Percentiles rank a stretch among this genome's conserved stretches.
Evolutionary conservation across 2,113 vertebrate species (phyloP).

Genomic region (Dromaius novaehollandiae): DNA sequence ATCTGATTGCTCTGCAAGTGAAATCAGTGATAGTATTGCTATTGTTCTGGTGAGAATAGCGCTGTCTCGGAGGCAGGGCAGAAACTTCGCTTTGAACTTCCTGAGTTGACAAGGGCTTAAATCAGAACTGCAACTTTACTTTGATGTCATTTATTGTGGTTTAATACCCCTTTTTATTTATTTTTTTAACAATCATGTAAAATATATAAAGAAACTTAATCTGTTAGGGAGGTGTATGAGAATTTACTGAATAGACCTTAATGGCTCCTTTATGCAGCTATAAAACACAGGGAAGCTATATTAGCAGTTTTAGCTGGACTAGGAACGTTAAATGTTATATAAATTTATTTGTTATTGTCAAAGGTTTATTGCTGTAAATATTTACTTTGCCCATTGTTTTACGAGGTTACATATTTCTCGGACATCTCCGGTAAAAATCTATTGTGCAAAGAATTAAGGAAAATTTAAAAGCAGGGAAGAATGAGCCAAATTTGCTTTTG

Average conservation of each 20-base stretch:
- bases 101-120: constrained; percentile 59
- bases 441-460: neutral
- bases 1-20: neutral
- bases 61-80: neutral
- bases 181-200: constrained; percentile 50
- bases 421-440: neutral
- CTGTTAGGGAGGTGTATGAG: constrained; percentile 24
- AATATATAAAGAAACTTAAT: constrained; percentile 53
- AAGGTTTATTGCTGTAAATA: constrained; percentile 50
- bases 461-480: neutral
- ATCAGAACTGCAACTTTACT: constrained; percentile 26
- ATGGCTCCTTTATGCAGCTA: constrained; percentile 43
- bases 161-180: constrained; percentile 46
- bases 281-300: constrained; percentile 54
- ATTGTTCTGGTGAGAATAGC: constrained; percentile 20
- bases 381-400: constrained; percentile 42
- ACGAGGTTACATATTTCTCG: constrained; percentile 38
- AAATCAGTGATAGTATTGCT: neutral
- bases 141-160: constrained; percentile 56
- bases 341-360: constrained; percentile 42
- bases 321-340: constrained; percentile 33
- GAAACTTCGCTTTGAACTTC: constrained; percentile 50
- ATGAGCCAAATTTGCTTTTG: neutral
- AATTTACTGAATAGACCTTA: constrained; percentile 42
- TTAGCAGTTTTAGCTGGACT: constrained; percentile 10